Base-by-base conservation (phyloP, 2,113 vertebrate genomes). In the Tyto alba region DNA sequence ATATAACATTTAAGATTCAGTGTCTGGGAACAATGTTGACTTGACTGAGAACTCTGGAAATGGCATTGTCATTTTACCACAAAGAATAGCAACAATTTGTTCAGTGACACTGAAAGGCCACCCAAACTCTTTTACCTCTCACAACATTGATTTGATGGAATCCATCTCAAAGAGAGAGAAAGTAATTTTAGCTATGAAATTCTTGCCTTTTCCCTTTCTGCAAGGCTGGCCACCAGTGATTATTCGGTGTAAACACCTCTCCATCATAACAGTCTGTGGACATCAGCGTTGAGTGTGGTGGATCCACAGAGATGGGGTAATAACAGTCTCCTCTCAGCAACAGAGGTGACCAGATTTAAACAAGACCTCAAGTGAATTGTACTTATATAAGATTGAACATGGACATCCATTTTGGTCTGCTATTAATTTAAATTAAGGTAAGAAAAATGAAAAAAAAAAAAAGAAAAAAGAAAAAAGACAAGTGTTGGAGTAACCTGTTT, bases 151-250 rank as follows among this genome's bases (percentile, higher is more conserved):
- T 95, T 94, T 89, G 85, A 95, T 90, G 56, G 72, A 21, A 90
- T 93, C 64, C 76, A 81, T 96, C 72, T 92, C 85, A 76, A 90
- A 85, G 72, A 38, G 30, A 83, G 60, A 63, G 57, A 89, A 95
- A 63, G 76, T 43, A 85, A 96, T 93, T 95, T 93, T 80, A 91
- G 79, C 83, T 71, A 63, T 63, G 55, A 94, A 95, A 85, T 81
- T 90, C 83, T 96, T 96, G 60, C 73, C 25, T 90, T 84, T 90
- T 92, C 59, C 64, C 68, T 92, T 94, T 93, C 93, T 89, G 73
- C 95, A 90, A 89, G 83, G 79, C 76, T 94, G 79, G 83, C 52
- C 90, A 95, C 47, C 2, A 5, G 75, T 68, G 92, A 89, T 90
- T 86, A 87, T 74, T 80, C 0, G 4, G 47, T 89, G 92, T 86